phyloP scores from a whole-genome alignment of 2,113 vertebrate genomes.

The Gavia stellata region DNA sequence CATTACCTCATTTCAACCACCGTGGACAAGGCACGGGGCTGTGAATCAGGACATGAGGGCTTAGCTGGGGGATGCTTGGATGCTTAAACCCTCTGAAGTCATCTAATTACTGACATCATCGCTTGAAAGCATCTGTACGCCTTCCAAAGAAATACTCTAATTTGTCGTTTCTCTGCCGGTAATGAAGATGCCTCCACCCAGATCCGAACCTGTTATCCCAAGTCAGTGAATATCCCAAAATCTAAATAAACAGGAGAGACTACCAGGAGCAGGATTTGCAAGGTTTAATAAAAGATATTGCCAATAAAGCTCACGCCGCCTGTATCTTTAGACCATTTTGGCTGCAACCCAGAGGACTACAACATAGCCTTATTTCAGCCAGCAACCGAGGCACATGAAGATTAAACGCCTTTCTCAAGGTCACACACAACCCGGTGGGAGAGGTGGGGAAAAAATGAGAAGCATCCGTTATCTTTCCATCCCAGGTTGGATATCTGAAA shows the following conservation, averaged over 20 bases:
- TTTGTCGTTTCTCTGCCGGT: background rate
- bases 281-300: background rate
- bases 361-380: background rate
- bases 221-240: background rate
- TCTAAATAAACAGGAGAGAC: background rate
- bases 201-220: rapidly evolving
- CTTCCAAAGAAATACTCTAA: background rate
- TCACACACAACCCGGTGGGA: background rate
- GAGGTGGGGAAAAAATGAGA: background rate
- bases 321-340: background rate
- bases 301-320: background rate
- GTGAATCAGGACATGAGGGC: background rate
- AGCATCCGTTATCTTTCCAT: background rate
- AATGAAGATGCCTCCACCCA: background rate
- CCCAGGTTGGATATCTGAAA: background rate
- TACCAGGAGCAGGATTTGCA: background rate
- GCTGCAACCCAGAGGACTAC: background rate
- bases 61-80: background rate
- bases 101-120: background rate
- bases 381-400: background rate
- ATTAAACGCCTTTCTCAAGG: background rate
- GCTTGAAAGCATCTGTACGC: background rate
- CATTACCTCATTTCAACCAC: background rate
- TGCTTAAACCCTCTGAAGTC: background rate
- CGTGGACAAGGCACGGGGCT: background rate